Evolutionary conservation across 2,888 invertebrate genomes (phyloP), one percentile per base, ranked within the genome.

Genomic region (Dynastes maya): DNA sequence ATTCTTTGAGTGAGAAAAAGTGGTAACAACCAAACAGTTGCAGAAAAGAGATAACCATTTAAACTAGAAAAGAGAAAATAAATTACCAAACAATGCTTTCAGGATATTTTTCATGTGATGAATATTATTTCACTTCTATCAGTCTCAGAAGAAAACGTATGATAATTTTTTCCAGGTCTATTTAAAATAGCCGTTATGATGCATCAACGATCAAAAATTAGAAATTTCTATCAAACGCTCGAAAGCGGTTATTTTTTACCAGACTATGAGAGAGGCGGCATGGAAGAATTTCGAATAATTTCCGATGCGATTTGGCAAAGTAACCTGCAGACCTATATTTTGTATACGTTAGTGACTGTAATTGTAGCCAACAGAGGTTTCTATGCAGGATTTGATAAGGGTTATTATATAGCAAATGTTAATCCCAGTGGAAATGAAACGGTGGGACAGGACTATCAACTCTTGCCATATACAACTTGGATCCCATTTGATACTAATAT

Each of bases 381-480:
- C 22, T 79, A 71, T 40, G 79, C 79, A n/a, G 76, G 65, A 32
- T 70, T 80, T 11, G 74, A 77, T 32, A 75, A 74, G 27, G 75
- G 71, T 8, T 27, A 67, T 37, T 75, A 63, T 27, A 64, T 65
- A 13, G 45, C 51, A 45, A 29, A 51, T n/a, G 51, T 16, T 22
- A 51, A 75, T 29, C 4, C 53, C 11, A 32, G 29, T 49, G 16
- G 6, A 40, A 78, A 75, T 32, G 49, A 16, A 45, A 80, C 79
- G 5, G 29, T 65, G 11, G 40, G 6, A 11, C 70, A 53, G 13
- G 51, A 61, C 32, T 29, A 63, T 32, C 32, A 74, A 65, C 49
- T 78, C 5, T 29, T 81, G 37, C 81, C 81, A n/a, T 81, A 80
- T 65, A 76, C 74, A 16, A 68, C 78, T 9, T 81, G 80, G 77